phyloP scores from a whole-genome alignment of 2,888 invertebrate species.

The Synergus umbraculus region DNA sequence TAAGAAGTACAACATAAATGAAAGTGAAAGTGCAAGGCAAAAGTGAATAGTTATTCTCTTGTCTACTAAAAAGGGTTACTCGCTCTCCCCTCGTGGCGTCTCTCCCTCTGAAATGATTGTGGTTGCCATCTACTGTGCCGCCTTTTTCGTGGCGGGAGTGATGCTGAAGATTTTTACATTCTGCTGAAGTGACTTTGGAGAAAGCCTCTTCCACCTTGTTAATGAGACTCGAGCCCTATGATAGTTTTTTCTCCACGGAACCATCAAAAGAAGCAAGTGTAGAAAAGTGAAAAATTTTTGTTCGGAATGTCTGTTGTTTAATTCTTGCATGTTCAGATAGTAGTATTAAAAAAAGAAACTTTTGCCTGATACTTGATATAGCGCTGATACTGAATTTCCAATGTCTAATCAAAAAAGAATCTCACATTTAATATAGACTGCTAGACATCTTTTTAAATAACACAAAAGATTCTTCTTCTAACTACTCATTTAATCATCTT shows the following conservation, averaged over 20 bases:
- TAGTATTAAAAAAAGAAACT: background rate
- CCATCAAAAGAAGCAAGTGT: conserved; percentile 19
- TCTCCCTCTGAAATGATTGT: conserved; percentile 66
- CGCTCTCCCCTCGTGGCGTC: background rate
- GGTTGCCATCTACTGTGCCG: conserved; percentile 74
- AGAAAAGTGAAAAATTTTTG: conserved; percentile 19
- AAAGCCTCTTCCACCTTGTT: conserved; percentile 43
- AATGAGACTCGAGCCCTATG: conserved; percentile 46
- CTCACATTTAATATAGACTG: background rate
- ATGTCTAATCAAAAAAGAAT: background rate
- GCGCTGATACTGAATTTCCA: background rate
- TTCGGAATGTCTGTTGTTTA: background rate
- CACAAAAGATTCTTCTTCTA: background rate
- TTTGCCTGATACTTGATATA: background rate
- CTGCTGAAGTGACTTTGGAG: conserved; percentile 59
- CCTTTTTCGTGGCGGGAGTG: conserved; percentile 72
- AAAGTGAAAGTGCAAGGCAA: conserved; percentile 5
- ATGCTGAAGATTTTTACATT: conserved; percentile 71
- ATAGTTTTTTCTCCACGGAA: conserved; percentile 43
- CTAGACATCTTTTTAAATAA: background rate
- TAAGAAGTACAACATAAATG: background rate
- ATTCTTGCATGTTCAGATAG: background rate
- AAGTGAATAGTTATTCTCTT: conserved; percentile 32
- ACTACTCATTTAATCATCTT: background rate
- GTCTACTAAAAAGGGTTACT: background rate